phyloP scores from a whole-genome alignment of 2,888 invertebrate genomes.

The Thecocarcelia acutangulata region DNA sequence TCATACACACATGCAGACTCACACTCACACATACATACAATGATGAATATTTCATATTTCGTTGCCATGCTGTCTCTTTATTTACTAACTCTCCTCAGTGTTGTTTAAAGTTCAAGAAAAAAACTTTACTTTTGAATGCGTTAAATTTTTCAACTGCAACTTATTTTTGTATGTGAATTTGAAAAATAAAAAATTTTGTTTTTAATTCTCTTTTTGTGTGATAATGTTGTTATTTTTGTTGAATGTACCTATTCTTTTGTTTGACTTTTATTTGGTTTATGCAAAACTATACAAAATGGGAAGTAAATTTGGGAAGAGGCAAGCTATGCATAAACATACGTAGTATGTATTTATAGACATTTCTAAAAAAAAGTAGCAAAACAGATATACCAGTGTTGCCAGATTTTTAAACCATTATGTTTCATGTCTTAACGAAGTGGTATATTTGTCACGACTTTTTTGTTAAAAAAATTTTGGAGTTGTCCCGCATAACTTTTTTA shows the following conservation, averaged over 20 bases:
- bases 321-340: conserved; percentile 7
- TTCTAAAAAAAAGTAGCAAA: too few species aligned
- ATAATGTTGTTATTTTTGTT: conserved; percentile 1
- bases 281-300: conserved; percentile 20
- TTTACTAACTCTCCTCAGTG: conserved; percentile 3
- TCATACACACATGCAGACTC: too few species aligned
- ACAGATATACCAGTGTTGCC: too few species aligned
- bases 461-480: too few species aligned
- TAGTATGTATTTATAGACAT: background rate
- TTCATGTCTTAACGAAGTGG: too few species aligned
- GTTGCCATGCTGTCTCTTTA: conserved; percentile 49
- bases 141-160: conserved; percentile 45
- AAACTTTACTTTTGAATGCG: conserved; percentile 52
- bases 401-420: too few species aligned
- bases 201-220: background rate
- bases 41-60: conserved; percentile 33
- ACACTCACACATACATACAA: too few species aligned
- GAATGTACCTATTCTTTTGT: conserved; percentile 10
- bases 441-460: too few species aligned
- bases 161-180: conserved; percentile 1
- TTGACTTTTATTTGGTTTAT: conserved; percentile 44
- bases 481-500: too few species aligned
- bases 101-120: background rate
- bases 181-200: conserved; percentile 3
- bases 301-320: conserved; percentile 6